Percentiles rank a stretch among this genome's conserved stretches.
These are phyloP conservation scores for rabbit (Oryctolagus cuniculus) DNA, from an alignment of 2,113 vertebrate species.

Conservation along the genomic window DNA sequence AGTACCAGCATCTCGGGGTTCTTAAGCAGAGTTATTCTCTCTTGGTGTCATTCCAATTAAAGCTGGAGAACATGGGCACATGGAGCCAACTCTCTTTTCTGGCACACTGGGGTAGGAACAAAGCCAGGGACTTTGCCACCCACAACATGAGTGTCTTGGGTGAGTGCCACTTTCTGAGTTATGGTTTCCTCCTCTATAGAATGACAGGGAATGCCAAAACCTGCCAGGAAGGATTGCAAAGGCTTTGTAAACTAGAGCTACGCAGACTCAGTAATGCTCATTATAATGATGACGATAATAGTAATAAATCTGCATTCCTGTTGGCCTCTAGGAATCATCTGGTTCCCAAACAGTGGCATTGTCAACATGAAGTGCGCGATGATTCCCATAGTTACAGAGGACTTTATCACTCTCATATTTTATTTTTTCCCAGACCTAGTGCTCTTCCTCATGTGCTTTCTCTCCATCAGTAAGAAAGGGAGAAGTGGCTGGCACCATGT, in stretches of 20 bases:
- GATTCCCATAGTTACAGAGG: not conserved
- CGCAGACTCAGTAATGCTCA: not conserved
- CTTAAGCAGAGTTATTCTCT: conserved; percentile 34
- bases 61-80: not conserved
- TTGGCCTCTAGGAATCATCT: not conserved
- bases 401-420: not conserved
- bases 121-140: not conserved
- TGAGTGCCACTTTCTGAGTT: not conserved
- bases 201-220: not conserved
- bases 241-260: not conserved
- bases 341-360: not conserved
- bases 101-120: not conserved
- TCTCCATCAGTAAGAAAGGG: not conserved
- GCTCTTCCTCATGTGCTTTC: not conserved
- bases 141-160: not conserved
- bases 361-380: not conserved
- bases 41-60: not conserved
- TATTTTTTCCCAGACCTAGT: not conserved
- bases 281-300: not conserved
- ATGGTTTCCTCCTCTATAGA: not conserved
- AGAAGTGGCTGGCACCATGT: not conserved
- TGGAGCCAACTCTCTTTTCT: not conserved
- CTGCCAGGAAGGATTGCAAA: not conserved
- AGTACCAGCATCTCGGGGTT: not conserved
- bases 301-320: not conserved